Percentiles rank a stretch among this genome's conserved stretches.
phyloP scores from a whole-genome alignment of 2,888 invertebrate genomes.

The Nemapogon koenigi region DNA sequence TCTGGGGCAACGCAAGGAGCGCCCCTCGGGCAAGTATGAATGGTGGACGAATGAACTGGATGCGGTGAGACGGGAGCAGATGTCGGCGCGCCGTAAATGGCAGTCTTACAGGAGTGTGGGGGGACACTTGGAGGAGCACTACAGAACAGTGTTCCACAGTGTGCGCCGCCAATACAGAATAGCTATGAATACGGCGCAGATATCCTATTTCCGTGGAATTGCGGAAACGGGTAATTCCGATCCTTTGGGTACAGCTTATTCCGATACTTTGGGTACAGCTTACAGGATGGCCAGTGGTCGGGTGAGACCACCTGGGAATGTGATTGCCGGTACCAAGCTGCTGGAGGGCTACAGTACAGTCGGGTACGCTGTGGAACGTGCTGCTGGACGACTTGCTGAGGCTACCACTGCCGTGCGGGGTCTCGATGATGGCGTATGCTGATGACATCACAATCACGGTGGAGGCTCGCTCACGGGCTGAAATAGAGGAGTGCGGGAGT shows the following conservation, averaged over 20 bases:
- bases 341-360: constrained; percentile 10
- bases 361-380: too few relatives aligned
- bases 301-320: constrained; percentile 15
- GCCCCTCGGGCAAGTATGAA: constrained; percentile 11
- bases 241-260: constrained; percentile 19
- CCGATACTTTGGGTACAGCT: too few relatives aligned
- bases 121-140: not conserved
- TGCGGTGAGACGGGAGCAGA: not conserved
- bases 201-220: constrained; percentile 5
- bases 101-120: constrained; percentile 8
- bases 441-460: constrained; percentile 19
- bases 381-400: too few relatives aligned
- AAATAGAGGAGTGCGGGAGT: too few relatives aligned
- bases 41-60: constrained; percentile 16
- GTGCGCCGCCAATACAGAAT: constrained; percentile 8
- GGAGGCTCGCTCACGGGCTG: constrained; percentile 15
- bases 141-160: not conserved
- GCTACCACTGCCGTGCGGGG: too few relatives aligned
- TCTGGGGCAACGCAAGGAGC: constrained; percentile 6
- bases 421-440: too few relatives aligned
- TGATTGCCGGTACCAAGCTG: constrained; percentile 14
- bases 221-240: constrained; percentile 16
- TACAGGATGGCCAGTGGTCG: constrained; percentile 17
- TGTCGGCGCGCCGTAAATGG: constrained; percentile 12
- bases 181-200: constrained; percentile 11